Conservation (phyloP, 2,113 vertebrate species). For the Eublepharis macularius region DNA sequence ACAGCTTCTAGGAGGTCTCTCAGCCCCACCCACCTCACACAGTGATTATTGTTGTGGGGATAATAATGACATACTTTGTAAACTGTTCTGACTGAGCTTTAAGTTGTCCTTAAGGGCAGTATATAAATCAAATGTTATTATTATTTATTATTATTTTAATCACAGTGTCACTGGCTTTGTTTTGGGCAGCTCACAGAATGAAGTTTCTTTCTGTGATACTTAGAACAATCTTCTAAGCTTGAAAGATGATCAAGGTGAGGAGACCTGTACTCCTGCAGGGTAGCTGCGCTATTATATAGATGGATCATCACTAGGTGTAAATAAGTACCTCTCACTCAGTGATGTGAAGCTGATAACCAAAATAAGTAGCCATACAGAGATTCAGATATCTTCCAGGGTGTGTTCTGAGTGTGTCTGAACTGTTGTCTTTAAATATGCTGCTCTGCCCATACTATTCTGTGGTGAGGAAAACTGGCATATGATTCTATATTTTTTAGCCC, state of each 20-base stretch:
- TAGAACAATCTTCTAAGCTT: neutral
- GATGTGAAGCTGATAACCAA: neutral
- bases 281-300: neutral
- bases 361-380: neutral
- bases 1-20: too few species aligned
- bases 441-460: neutral
- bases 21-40: too few species aligned
- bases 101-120: too few species aligned
- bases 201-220: neutral
- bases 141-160: too few species aligned
- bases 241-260: rapidly evolving
- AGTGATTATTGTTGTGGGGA: too few species aligned
- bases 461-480: neutral
- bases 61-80: too few species aligned
- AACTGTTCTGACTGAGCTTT: too few species aligned
- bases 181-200: rapidly evolving
- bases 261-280: neutral
- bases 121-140: too few species aligned
- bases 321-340: neutral
- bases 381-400: neutral
- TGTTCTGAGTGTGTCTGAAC: neutral
- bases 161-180: neutral
- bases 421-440: neutral
- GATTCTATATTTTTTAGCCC: neutral
- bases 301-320: neutral